Evolutionary conservation across 2,888 invertebrate genomes (phyloP).

Genomic region (Cheilosia grossa): DNA sequence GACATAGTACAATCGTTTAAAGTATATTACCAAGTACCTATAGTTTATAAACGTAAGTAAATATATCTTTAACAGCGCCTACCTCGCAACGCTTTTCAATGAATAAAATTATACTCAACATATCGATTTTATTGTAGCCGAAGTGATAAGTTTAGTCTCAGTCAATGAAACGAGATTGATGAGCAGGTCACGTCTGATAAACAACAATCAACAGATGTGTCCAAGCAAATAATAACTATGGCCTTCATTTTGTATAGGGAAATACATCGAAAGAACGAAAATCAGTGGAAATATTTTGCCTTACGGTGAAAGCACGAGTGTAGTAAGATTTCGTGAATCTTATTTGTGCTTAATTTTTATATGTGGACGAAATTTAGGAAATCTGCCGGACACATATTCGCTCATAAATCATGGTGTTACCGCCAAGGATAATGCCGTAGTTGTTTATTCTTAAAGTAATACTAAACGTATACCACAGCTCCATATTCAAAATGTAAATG

Average conservation of each 20-base stretch:
- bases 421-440: no score
- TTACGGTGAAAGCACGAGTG: no score
- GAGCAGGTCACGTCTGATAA: constrained; percentile 42
- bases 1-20: no score
- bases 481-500: no score
- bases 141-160: constrained; percentile 39
- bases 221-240: constrained; percentile 9
- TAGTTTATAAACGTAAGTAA: no score
- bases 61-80: not conserved
- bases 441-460: no score
- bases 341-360: not conserved
- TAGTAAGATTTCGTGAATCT: not conserved
- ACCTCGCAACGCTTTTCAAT: not conserved
- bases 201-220: constrained; percentile 48
- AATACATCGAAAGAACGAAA: not conserved
- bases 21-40: no score
- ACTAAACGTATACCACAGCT: no score
- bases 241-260: not conserved
- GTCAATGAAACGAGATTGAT: constrained; percentile 33
- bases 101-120: not conserved
- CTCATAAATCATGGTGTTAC: no score
- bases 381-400: no score
- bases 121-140: constrained; percentile 16
- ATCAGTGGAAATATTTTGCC: not conserved
- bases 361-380: no score